Base-by-base conservation (phyloP, 2,113 vertebrate species). In the Chiloscyllium plagiosum region DNA sequence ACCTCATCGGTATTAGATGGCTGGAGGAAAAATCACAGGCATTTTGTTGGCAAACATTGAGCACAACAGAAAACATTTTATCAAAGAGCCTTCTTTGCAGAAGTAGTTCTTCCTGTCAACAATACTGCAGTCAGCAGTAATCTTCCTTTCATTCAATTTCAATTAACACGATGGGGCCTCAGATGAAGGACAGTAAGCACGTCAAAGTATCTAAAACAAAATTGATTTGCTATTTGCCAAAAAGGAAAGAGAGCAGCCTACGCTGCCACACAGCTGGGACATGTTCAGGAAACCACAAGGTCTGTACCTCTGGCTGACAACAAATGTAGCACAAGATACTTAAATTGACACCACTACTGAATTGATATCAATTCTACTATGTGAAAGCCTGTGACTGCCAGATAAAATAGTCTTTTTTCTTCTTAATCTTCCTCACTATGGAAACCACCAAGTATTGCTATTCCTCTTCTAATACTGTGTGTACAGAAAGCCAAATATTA, bases 281-380 rank as follows among this genome's bases (percentile, higher is more conserved):
- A 94, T 24, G 37, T 26, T 94, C n/a, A 94, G 65, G n/a, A 69
- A 94, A 94, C 66, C 66, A 94, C 37, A 47, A 68, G 92, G n/a
- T 1, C 65, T 24, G 65, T 47, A 37, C 33, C 37, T 65, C 33
- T 68, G 90, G 61, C 33, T 8, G 66, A 37, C 90, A 42, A 33
- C 22, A 90, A 37, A 50, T 3, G 50, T 52, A 13, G 7, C 47
- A 26, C 56, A 33, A 93, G 90, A 68, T 93, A 68, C 61, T 37
- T 19, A 24, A 66, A 37, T 69, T 94, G 92, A 68, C n/a, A 37
- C 92, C 15, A 22, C 65, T 42, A 29, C 24, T 42, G 61, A 47
- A 19, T 42, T 8, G 7, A 2, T n/a, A 70, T 70, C 66, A 69
- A 37, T 69, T 69, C 33, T 42, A 47, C n/a, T 37, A 94, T 26